Evolutionary conservation across 2,797 vertebrate genomes (phyloP), one percentile per base, ranked within the genome.

Genomic region (Chaenodraco wilsoni): DNA sequence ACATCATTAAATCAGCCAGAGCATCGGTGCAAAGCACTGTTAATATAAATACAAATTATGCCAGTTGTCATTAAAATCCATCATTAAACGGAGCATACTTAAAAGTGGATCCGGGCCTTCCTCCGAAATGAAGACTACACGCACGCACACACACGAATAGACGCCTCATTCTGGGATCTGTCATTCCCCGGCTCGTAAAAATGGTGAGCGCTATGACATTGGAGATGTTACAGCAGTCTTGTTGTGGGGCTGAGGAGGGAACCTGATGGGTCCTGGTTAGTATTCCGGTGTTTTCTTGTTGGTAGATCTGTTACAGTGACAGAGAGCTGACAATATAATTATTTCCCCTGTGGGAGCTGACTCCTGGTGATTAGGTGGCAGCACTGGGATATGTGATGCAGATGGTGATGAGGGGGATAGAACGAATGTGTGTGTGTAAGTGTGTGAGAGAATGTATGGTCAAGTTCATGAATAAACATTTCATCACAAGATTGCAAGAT

Each of bases 241-340:
- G 81, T 82, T 76, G 76, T 62, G 43, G 48, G 48, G 65, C 70
- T 40, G 60, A 65, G 62, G 70, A 78, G 66, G 12, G 12, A 62
- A 74, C 79, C 51, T 54, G 75, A 81, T 64, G 71, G 50, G 59
- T 79, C 54, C 73, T 83, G 69, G 80, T 89, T 85, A 72, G 79
- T 74, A 82, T 87, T 85, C 70, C 31, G 21, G 23, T 72, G 78
- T 84, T 87, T 83, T 85, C 76, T 86, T 80, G 73, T 76, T 58
- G 68, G 46, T 69, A 55, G 79, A 86, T 83, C 66, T 83, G 73
- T 86, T 84, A 72, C 81, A 76, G 64, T 85, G 87, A 89, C 81
- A 83, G 78, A 85, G 69, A 87, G 78, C 81, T 86, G 87, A 90
- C 80, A 79, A 83, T 84, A 83, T 86, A 76, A 88, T 89, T 82